phyloP scores from a whole-genome alignment of 2,113 vertebrate species.

The Rhinoderma darwinii region DNA sequence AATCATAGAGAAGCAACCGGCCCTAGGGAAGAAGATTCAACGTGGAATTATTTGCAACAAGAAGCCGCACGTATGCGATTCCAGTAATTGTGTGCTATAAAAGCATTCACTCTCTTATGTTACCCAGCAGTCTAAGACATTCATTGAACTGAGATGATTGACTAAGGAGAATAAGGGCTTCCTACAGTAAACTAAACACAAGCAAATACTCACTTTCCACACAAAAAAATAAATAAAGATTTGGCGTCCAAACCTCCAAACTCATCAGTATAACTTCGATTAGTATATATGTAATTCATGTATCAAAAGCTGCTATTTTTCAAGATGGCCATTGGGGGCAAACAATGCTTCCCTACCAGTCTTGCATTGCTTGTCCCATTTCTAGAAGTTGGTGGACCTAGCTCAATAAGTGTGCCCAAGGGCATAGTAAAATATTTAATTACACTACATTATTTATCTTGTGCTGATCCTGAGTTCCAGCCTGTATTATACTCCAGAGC shows the following conservation, averaged over 20 bases:
- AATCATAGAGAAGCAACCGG: background rate
- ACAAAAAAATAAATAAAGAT: background rate
- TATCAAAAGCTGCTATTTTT: too few species aligned
- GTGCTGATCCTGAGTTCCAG: too few species aligned
- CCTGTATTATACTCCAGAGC: too few species aligned
- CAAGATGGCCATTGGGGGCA: background rate
- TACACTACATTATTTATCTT: too few species aligned
- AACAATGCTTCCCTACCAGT: background rate
- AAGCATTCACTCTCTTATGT: constrained; percentile 26
- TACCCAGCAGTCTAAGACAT: background rate
- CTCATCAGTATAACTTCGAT: background rate
- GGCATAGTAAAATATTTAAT: too few species aligned
- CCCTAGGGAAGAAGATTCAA: constrained; percentile 30
- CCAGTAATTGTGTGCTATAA: constrained; percentile 41
- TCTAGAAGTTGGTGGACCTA: background rate
- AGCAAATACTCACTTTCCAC: background rate
- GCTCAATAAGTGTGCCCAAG: too few species aligned
- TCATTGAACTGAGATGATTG: constrained; percentile 4
- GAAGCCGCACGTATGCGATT: constrained; percentile 17
- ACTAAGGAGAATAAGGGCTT: background rate
- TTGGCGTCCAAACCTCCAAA: too few species aligned
- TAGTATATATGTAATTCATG: background rate
- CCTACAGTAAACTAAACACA: background rate
- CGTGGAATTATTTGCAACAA: constrained; percentile 11
- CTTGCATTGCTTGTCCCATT: background rate